Percentiles rank a stretch among this genome's conserved stretches.
Conservation (phyloP, 2,797 vertebrate genomes). For the Loriculus beryllinus region DNA sequence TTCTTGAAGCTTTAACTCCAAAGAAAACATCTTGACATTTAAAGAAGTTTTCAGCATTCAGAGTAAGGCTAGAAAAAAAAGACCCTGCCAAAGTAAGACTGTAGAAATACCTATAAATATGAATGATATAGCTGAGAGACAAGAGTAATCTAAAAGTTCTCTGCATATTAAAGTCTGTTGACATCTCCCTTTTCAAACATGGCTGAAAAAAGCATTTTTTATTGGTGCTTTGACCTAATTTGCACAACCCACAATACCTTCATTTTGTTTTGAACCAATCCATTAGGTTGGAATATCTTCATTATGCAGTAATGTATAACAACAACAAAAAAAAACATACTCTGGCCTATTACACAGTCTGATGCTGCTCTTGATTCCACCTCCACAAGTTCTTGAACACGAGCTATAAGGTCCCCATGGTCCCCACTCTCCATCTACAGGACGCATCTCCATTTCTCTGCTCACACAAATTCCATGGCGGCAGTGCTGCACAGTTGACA, state of each 20-base stretch:
- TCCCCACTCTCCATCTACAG: constrained; percentile 93
- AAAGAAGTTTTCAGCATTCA: not conserved
- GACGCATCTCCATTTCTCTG: constrained; percentile 85
- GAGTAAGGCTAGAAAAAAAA: not conserved
- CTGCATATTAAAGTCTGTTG: not conserved
- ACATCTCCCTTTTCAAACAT: constrained; percentile 1
- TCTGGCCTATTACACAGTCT: constrained; percentile 93
- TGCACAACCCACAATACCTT: not conserved
- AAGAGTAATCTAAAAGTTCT: not conserved
- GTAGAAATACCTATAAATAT: not conserved
- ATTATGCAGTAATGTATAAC: constrained; percentile 4
- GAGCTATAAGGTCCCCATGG: constrained; percentile 89
- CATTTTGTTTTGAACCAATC: not conserved
- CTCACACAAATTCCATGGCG: constrained; percentile 91
- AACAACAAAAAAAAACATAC: constrained; percentile 80
- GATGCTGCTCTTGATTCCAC: constrained; percentile 87
- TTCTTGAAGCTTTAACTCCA: not conserved
- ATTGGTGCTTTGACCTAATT: not conserved
- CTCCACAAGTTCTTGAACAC: constrained; percentile 94
- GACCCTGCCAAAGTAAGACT: not conserved
- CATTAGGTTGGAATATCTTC: not conserved
- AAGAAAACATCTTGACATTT: not conserved
- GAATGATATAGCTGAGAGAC: not conserved
- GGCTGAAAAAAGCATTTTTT: constrained; percentile 14
- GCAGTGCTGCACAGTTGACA: constrained; percentile 81